Percentiles rank a stretch among this genome's conserved stretches.
Conservation (phyloP, 1,140 invertebrate species). For the Achroia grisella region DNA sequence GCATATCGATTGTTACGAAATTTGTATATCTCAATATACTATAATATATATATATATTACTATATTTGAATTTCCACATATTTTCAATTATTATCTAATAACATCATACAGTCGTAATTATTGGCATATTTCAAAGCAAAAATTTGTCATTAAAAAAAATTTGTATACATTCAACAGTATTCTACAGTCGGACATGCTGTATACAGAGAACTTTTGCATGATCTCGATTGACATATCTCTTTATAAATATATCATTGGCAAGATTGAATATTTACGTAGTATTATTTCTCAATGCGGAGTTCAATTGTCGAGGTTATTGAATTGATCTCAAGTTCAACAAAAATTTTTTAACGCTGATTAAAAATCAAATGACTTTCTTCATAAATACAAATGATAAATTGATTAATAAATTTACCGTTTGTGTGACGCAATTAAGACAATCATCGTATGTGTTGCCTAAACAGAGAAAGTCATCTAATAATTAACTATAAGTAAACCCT, state of each 20-base stretch:
- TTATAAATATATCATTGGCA: too few relatives aligned
- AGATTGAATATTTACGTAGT: too few relatives aligned
- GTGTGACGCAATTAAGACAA: slow-evolving; percentile 1
- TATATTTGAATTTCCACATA: too few relatives aligned
- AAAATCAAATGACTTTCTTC: slow-evolving; percentile 6
- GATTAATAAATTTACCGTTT: slow-evolving; percentile 4
- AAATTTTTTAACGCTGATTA: slow-evolving; percentile 3
- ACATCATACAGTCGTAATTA: too few relatives aligned
- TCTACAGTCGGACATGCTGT: slow-evolving; percentile 9
- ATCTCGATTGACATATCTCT: neutral
- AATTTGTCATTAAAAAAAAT: slow-evolving; percentile 10
- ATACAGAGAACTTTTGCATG: slow-evolving; percentile 9
- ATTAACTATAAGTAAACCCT: neutral
- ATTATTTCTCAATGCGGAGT: slow-evolving; percentile 5
- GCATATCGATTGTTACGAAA: too few relatives aligned
- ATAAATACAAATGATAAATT: slow-evolving; percentile 6
- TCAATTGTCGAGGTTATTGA: neutral
- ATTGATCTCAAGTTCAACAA: slow-evolving; percentile 10
- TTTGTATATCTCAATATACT: too few relatives aligned
- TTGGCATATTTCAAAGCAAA: neutral
- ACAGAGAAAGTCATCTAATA: slow-evolving; percentile 10
- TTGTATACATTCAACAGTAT: slow-evolving; percentile 9
- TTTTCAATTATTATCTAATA: too few relatives aligned
- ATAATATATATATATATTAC: too few relatives aligned
- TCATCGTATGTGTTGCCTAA: slow-evolving; percentile 1